Conservation (phyloP, 2,888 invertebrate genomes). For the Apamea monoglypha region DNA sequence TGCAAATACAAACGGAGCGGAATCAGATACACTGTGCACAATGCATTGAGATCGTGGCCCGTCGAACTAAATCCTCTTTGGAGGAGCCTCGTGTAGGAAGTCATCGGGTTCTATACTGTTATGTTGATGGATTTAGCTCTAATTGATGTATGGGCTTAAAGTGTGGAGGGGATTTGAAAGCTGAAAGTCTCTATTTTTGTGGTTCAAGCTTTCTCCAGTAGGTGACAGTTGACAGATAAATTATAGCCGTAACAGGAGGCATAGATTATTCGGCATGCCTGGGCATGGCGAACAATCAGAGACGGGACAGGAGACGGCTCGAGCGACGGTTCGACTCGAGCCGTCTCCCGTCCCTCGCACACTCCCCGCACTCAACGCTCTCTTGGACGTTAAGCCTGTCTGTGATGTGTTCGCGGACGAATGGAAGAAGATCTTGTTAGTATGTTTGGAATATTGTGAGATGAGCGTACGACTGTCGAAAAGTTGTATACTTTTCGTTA, state of each 20-base stretch:
- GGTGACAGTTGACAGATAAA: background rate
- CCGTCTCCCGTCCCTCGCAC: background rate
- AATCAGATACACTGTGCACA: constrained; percentile 49
- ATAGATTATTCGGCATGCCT: too few relatives aligned
- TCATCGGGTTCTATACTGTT: constrained; percentile 34
- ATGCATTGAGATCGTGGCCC: constrained; percentile 26
- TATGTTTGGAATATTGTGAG: background rate
- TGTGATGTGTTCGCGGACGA: too few relatives aligned
- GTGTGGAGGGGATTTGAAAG: background rate
- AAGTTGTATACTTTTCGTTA: background rate
- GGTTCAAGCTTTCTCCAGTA: background rate
- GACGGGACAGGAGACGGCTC: too few relatives aligned
- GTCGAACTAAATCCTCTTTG: constrained; percentile 51
- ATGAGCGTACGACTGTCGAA: background rate
- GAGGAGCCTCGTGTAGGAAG: constrained; percentile 14
- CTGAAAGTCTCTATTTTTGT: background rate
- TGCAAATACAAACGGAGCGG: constrained; percentile 37
- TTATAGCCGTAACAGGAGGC: too few relatives aligned
- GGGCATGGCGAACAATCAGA: too few relatives aligned
- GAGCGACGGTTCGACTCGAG: too few relatives aligned
- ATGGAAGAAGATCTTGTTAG: too few relatives aligned
- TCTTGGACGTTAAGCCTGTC: too few relatives aligned
- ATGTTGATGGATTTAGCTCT: constrained; percentile 22
- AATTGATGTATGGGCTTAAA: constrained; percentile 25
- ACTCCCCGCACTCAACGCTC: background rate